A percentile compares a stretch with the other conserved stretches of the same genome.
phyloP scores from a whole-genome alignment of 2,888 invertebrate genomes.

The Mechanitis messenoides region DNA sequence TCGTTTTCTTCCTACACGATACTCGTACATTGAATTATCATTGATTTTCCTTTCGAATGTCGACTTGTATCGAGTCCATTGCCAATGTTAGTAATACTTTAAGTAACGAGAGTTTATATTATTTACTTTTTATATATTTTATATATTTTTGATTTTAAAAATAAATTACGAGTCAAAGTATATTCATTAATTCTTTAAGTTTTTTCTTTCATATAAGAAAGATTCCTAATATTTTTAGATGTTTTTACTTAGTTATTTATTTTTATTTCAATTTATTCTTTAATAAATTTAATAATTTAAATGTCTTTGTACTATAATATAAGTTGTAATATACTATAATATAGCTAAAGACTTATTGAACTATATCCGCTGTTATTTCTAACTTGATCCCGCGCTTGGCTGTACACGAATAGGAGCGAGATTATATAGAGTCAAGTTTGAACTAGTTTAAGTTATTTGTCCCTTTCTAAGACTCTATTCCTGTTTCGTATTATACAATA shows the following conservation, averaged over 20 bases:
- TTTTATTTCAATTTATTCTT: no score
- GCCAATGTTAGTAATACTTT: slow-evolving; percentile 46
- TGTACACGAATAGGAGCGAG: slow-evolving; percentile 55
- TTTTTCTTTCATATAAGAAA: no score
- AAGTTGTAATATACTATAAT: no score
- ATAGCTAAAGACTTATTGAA: not conserved
- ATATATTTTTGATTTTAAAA: no score
- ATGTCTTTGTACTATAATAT: no score
- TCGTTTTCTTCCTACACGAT: slow-evolving; percentile 49
- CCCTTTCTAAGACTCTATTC: slow-evolving; percentile 38
- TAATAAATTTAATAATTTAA: no score
- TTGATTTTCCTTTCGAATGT: slow-evolving; percentile 62
- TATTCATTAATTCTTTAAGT: no score
- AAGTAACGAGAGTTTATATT: slow-evolving; percentile 32
- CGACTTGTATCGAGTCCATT: slow-evolving; percentile 47
- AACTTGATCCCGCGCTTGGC: slow-evolving; percentile 48
- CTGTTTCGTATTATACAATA: slow-evolving; percentile 26
- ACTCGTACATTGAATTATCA: slow-evolving; percentile 34
- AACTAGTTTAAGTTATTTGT: slow-evolving; percentile 53
- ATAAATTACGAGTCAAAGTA: no score
- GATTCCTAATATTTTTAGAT: no score
- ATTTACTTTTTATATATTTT: not conserved
- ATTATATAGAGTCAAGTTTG: slow-evolving; percentile 47
- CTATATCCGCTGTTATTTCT: slow-evolving; percentile 28
- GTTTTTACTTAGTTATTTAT: no score